Conservation (phyloP, 2,113 vertebrate genomes). For the Stomatorhinus ivindoensis region DNA sequence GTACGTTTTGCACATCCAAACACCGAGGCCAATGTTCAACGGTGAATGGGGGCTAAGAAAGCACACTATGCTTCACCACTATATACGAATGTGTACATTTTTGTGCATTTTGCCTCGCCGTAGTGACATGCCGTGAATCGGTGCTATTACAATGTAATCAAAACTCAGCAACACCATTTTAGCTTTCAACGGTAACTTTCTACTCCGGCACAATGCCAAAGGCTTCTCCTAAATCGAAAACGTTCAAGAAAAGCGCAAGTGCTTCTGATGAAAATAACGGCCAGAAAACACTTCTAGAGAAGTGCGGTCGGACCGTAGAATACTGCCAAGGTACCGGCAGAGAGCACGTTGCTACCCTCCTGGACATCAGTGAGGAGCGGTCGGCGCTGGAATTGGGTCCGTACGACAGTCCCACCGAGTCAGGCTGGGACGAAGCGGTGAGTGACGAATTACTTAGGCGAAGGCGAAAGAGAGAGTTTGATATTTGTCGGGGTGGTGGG, state of each 20-base stretch:
- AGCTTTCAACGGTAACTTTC: not conserved
- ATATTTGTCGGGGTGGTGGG: not conserved
- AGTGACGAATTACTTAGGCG: slow-evolving; percentile 40
- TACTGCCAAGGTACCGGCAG: slow-evolving; percentile 34
- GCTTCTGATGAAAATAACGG: slow-evolving; percentile 16
- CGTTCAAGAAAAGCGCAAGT: slow-evolving; percentile 5
- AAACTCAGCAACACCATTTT: not conserved
- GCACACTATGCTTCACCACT: not conserved
- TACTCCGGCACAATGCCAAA: not conserved
- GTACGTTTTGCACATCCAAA: not conserved
- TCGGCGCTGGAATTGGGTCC: slow-evolving; percentile 46
- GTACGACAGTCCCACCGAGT: slow-evolving; percentile 39
- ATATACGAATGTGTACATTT: not conserved
- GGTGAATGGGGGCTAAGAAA: not conserved
- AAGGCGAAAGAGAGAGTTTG: not conserved
- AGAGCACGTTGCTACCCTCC: slow-evolving; percentile 53
- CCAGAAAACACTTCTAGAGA: not conserved
- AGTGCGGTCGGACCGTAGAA: not conserved
- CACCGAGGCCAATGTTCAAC: not conserved
- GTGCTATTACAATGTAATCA: not conserved
- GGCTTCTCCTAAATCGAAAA: slow-evolving; percentile 29
- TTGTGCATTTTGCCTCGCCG: not conserved
- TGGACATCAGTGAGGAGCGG: slow-evolving; percentile 61
- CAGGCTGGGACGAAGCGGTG: slow-evolving; percentile 73
- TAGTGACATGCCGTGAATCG: not conserved